Percentiles rank a stretch among this genome's conserved stretches.
Evolutionary conservation across 2,797 vertebrate genomes (phyloP).

Genomic region (Babyrousa celebensis): DNA sequence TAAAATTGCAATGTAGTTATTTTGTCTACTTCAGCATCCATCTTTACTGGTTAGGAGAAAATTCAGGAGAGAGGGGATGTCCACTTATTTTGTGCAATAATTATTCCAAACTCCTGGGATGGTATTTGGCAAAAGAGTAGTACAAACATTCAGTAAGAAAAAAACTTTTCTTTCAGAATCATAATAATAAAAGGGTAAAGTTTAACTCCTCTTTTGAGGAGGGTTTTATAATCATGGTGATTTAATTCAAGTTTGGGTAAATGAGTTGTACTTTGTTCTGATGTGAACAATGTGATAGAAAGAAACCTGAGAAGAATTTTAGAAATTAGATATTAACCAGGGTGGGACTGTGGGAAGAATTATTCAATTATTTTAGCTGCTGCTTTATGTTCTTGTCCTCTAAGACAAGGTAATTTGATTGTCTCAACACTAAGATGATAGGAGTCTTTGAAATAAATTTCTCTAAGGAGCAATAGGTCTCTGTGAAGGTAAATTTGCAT

Average conservation of each 20-base stretch:
- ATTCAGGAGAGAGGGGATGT: neutral
- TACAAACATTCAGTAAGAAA: neutral
- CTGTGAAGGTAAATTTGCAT: slow-evolving; percentile 14
- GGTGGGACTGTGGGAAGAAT: neutral
- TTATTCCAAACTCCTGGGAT: neutral
- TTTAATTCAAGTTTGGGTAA: neutral
- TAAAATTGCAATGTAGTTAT: neutral
- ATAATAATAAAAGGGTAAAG: neutral
- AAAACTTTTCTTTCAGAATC: neutral
- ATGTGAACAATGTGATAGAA: neutral
- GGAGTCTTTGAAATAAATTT: slow-evolving; percentile 1
- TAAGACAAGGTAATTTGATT: neutral
- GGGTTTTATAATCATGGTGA: neutral
- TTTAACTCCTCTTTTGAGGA: neutral
- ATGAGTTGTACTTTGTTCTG: neutral
- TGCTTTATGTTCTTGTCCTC: neutral
- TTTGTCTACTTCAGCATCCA: neutral
- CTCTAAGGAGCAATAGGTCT: neutral
- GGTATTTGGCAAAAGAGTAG: neutral
- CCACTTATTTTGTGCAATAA: neutral
- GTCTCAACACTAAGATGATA: neutral
- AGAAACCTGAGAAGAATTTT: neutral
- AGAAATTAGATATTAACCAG: slow-evolving; percentile 41
- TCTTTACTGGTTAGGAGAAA: neutral
- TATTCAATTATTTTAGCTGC: neutral